phyloP scores from a whole-genome alignment of 2,888 invertebrate genomes.

The Acronicta aceris region DNA sequence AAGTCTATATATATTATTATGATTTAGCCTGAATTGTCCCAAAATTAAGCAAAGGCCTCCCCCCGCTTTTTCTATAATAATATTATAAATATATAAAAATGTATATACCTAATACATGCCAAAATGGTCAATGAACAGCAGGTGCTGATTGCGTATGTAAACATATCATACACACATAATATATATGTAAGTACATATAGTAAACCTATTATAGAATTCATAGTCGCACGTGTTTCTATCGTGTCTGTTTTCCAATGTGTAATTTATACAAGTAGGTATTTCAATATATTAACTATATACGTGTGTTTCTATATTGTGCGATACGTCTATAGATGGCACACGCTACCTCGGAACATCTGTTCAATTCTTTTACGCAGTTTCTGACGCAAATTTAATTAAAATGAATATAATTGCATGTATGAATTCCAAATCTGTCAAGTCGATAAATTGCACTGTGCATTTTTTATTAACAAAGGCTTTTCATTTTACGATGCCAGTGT shows the following conservation, averaged over 20 bases:
- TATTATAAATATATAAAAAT: conserved; percentile 2
- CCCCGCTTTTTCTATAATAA: too few relatives aligned
- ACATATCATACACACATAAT: conserved; percentile 40
- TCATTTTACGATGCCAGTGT: conserved; percentile 4
- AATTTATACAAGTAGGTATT: conserved; percentile 39
- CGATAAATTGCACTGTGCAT: neutral
- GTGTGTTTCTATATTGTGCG: neutral
- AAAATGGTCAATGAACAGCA: conserved; percentile 57
- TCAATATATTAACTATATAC: neutral
- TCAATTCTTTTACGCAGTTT: conserved; percentile 26
- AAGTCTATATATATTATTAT: too few relatives aligned
- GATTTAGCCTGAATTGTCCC: too few relatives aligned
- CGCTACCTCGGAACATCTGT: conserved; percentile 44
- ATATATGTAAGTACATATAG: conserved; percentile 31
- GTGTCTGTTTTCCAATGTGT: conserved; percentile 57
- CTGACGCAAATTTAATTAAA: conserved; percentile 54
- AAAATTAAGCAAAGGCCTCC: too few relatives aligned
- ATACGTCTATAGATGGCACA: conserved; percentile 30
- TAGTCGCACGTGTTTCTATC: conserved; percentile 59
- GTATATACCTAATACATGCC: conserved; percentile 15
- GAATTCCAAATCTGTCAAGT: conserved; percentile 29
- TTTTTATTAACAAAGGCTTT: conserved; percentile 25
- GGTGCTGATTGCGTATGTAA: conserved; percentile 50
- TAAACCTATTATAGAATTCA: conserved; percentile 39
- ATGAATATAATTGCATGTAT: conserved; percentile 37